Percentiles rank a stretch among this genome's conserved stretches.
These are phyloP conservation scores for Tetramorium bicarinatum DNA, from an alignment of 2,888 invertebrate species.

Conservation along the genomic window DNA sequence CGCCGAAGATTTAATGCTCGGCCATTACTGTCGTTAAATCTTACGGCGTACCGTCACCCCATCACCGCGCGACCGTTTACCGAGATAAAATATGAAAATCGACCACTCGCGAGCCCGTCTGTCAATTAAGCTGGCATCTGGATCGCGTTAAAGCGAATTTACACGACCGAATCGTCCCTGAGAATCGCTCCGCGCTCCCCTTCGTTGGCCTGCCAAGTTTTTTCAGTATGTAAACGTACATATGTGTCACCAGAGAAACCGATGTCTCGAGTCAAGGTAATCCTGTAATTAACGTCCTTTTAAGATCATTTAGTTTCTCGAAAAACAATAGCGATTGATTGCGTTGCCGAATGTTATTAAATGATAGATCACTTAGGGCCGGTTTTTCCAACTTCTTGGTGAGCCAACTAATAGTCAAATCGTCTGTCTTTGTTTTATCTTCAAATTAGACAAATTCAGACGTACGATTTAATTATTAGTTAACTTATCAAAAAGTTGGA, in stretches of 20 bases:
- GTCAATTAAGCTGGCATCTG: conserved; percentile 32
- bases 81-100: conserved; percentile 30
- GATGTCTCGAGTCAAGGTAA: not conserved
- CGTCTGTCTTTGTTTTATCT: too few species aligned
- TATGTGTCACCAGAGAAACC: not conserved
- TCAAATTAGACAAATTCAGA: too few species aligned
- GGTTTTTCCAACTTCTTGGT: too few species aligned
- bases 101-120: conserved; percentile 2
- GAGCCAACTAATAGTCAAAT: too few species aligned
- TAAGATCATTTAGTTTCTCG: not conserved
- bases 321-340: not conserved
- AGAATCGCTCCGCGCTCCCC: not conserved
- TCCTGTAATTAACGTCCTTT: not conserved
- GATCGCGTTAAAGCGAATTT: conserved; percentile 34
- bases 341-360: not conserved
- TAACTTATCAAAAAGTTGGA: too few species aligned
- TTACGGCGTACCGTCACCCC: not conserved
- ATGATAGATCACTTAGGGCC: too few species aligned
- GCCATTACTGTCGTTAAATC: conserved; percentile 62
- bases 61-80: not conserved
- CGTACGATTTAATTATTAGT: too few species aligned
- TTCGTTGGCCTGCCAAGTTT: not conserved
- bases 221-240: not conserved
- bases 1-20: conserved; percentile 62
- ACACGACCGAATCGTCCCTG: conserved; percentile 42